A percentile compares a stretch with the other conserved stretches of the same genome.
These are phyloP conservation scores for Octomys mimax DNA, from an alignment of 2,797 vertebrate genomes.

Conservation along the genomic window DNA sequence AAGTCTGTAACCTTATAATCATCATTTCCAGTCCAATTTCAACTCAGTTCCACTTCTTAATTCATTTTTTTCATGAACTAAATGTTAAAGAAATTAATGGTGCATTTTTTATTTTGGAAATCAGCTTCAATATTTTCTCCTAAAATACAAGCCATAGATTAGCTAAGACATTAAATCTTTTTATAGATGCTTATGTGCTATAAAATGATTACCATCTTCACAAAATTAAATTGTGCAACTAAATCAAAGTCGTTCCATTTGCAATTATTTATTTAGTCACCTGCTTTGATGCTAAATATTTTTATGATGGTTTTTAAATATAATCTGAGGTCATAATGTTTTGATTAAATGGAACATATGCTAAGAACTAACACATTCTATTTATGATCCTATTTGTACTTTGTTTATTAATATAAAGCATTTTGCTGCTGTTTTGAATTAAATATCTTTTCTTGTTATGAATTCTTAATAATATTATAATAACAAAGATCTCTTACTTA, in stretches of 20 bases:
- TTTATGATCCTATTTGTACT: constrained; percentile 55
- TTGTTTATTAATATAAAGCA: neutral
- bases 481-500: neutral
- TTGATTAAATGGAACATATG: constrained; percentile 62
- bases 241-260: constrained; percentile 27
- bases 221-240: constrained; percentile 69
- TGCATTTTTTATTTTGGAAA: constrained; percentile 23
- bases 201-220: constrained; percentile 55
- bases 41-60: neutral
- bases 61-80: neutral
- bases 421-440: constrained; percentile 48
- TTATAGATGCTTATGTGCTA: neutral
- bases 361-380: constrained; percentile 63
- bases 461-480: constrained; percentile 44
- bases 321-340: constrained; percentile 70
- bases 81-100: neutral
- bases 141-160: neutral
- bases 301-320: constrained; percentile 62
- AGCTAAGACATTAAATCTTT: constrained; percentile 23
- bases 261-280: constrained; percentile 53
- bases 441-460: constrained; percentile 34
- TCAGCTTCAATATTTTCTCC: neutral
- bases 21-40: neutral
- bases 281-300: constrained; percentile 59
- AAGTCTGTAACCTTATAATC: neutral